These are phyloP conservation scores for Toxotes jaculatrix DNA, from an alignment of 2,113 vertebrate genomes.

Conservation along the genomic window DNA sequence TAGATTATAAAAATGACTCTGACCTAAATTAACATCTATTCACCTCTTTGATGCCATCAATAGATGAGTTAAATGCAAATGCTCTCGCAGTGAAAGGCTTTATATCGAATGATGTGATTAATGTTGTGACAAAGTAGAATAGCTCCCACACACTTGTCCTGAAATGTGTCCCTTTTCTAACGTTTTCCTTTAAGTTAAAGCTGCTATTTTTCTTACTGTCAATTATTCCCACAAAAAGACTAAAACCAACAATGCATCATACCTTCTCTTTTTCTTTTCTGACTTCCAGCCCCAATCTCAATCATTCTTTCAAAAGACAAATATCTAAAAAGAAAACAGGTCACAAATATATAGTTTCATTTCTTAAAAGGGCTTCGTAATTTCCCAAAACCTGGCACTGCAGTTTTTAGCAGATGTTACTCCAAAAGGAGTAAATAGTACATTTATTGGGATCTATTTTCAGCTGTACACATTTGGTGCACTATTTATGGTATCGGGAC, in stretches of 20 bases:
- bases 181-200: neutral
- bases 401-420: neutral
- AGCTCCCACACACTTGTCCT: neutral
- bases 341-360: neutral
- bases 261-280: neutral
- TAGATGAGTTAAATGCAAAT: neutral
- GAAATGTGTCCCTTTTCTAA: neutral
- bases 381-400: neutral
- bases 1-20: neutral
- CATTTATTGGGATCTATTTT: neutral
- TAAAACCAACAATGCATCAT: no score
- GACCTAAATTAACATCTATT: neutral
- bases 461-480: neutral
- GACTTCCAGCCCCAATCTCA: neutral
- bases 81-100: neutral
- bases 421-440: neutral
- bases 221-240: neutral
- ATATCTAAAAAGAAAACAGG: neutral
- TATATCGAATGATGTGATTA: neutral
- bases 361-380: neutral
- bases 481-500: neutral
- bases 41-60: neutral
- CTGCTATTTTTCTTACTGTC: neutral
- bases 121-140: neutral
- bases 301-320: neutral